A percentile compares a stretch with the other conserved stretches of the same genome.
Conservation (phyloP, 2,888 invertebrate genomes). For the Bimastos eiseni region DNA sequence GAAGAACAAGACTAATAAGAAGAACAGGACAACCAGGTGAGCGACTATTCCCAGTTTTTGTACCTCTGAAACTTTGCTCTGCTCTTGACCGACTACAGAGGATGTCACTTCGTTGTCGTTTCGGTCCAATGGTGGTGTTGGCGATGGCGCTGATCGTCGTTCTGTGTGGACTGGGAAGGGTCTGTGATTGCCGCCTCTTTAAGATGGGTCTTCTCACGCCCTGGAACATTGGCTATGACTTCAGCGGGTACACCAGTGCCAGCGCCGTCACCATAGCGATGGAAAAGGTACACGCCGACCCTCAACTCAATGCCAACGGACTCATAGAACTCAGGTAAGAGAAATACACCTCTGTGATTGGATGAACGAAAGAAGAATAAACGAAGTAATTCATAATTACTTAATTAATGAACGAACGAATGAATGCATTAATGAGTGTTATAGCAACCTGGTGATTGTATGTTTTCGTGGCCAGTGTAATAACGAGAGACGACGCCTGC, state of each 20-base stretch:
- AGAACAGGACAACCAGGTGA: too few relatives aligned
- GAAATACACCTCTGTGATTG: not conserved
- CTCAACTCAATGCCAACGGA: constrained; percentile 33
- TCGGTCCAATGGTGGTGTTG: not conserved
- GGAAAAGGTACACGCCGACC: constrained; percentile 33
- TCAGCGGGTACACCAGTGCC: constrained; percentile 41
- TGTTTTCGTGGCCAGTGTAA: constrained; percentile 34
- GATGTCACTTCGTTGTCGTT: not conserved
- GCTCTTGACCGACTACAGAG: not conserved
- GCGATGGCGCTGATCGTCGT: not conserved
- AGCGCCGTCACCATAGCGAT: constrained; percentile 41
- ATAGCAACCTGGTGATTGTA: not conserved
- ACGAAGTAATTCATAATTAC: not conserved
- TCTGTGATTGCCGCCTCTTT: constrained; percentile 25
- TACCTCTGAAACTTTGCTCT: not conserved
- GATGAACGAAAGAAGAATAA: not conserved
- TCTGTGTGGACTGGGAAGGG: not conserved
- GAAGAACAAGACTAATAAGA: too few relatives aligned
- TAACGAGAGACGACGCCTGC: constrained; percentile 41
- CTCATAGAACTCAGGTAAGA: constrained; percentile 37
- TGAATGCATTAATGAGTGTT: not conserved
- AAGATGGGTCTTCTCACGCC: constrained; percentile 40
- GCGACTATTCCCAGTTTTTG: not conserved
- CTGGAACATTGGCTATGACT: constrained; percentile 36
- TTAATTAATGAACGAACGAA: not conserved